Conservation (phyloP, 2,888 invertebrate species). For the Sycophila texana region DNA sequence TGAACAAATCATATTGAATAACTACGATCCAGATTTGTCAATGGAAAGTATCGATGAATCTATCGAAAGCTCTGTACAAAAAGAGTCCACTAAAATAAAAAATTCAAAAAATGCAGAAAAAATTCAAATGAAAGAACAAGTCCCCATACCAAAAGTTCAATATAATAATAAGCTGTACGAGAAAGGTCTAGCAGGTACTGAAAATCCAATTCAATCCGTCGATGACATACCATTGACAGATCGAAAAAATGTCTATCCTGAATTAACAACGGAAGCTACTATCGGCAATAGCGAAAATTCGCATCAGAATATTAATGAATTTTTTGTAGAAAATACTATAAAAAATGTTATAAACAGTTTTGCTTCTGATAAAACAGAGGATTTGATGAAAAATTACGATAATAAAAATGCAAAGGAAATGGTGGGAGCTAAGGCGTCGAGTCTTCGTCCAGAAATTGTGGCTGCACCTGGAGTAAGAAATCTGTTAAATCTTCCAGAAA, state of each 20-base stretch:
- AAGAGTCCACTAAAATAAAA: too few species aligned
- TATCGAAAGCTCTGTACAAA: neutral
- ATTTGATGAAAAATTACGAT: constrained; percentile 38
- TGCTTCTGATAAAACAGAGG: constrained; percentile 48
- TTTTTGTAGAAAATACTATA: constrained; percentile 58
- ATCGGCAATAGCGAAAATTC: too few species aligned
- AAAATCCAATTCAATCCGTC: constrained; percentile 25
- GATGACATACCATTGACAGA: constrained; percentile 28
- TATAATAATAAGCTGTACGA: neutral
- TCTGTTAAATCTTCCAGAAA: constrained; percentile 61
- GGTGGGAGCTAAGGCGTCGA: constrained; percentile 47
- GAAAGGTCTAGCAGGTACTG: neutral
- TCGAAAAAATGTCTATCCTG: neutral
- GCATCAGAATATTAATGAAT: neutral
- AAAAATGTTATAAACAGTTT: constrained; percentile 64
- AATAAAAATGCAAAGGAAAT: constrained; percentile 40
- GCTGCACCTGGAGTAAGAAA: constrained; percentile 61
- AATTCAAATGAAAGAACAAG: neutral
- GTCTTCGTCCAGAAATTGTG: constrained; percentile 60
- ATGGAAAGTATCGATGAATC: neutral
- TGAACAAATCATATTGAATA: constrained; percentile 24
- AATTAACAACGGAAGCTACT: too few species aligned
- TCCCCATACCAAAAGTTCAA: neutral
- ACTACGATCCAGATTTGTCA: neutral
- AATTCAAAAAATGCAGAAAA: too few species aligned